Evolutionary conservation across 2,113 vertebrate species (phyloP), one percentile per base, ranked within the genome.

Genomic region (Melanotaenia duboulayi): DNA sequence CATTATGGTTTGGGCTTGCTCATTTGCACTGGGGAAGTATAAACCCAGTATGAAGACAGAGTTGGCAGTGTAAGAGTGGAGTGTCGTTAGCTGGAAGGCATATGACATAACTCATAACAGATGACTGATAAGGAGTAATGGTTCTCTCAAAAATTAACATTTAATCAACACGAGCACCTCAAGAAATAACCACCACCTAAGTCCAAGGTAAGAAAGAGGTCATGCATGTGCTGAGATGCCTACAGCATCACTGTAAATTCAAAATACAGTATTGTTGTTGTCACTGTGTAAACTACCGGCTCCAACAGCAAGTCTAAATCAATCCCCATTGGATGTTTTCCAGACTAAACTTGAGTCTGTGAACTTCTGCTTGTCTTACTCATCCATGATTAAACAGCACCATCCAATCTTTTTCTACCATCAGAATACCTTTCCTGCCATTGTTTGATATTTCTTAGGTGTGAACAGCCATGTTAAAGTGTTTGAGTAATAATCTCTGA

Each of bases 1-100:
- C 61, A 71, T 82, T 87, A 54, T 85, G 76, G 71, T 82, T 82
- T 87, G 81, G 80, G 65, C 20, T 59, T 13, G 2, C 13, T 49
- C 6, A 0, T 76, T 35, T 71, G 48, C 0, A 14, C 24, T 64
- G 66, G 20, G 58, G 46, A 37, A 67, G 20, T 42, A 12, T 48
- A 65, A 50, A 69, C 40, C 10, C 16, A 44, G 22, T 11, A 0
- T 24, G 37, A 66, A 79, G 65, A 59, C 63, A 35, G 35, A 60
- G 58, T 35, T 28, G 35, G 51, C 22, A 37, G n/a, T n/a, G 35
- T 25, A 22, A 65, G 54, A 37, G 7, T 0, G 51, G 4, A 39
- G 84, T 16, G 75, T 76, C 20, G 25, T 40, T 61, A 20, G 13
- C 20, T 16, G 39, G 65, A 69, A 58, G 50, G 23, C 5, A 35